Base-by-base conservation (phyloP, 53 echinoderm and acorn worm genomes). In the Echinometra lucunter region DNA sequence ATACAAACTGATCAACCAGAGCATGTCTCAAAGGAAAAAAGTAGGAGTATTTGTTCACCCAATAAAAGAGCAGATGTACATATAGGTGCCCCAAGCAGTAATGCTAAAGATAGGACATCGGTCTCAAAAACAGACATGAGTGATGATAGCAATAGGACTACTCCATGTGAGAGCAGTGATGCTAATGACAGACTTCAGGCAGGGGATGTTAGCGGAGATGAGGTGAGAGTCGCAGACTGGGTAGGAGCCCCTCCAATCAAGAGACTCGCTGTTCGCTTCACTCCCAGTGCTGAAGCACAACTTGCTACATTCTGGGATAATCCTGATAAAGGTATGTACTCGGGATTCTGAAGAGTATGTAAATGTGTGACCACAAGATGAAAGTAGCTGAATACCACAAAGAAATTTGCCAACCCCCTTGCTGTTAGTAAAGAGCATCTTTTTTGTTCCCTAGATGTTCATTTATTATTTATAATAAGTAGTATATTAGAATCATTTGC, bases 181-280 rank as follows among this genome's bases (percentile, higher is more conserved):
- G 69, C 25, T 56, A 10, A 44, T 37, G 44, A 66, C 44, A 42
- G 25, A 9, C 37, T 37, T 37, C 0, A 42, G 18, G 6, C 63
- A 47, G 66, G 37, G 23, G 40, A 27, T 17, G 6, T 17, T 45
- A 30, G 27, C 18, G 15, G 75, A 34, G 37, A 95, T 27, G 88
- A 58, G 87, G 96, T 98, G 34, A 94, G 74, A 88, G 97, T 97
- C 32, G 92, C 97, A 40, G 95, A 95, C 60, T 98, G 98, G 98
- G 97, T 98, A 56, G n/a, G 63, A 32, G 80, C 92, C 37, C 98
- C 98, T 55, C 98, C 98, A 45, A 95, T 97, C 32, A 82, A 57
- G 6, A 74, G 91, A 37, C 97, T 98, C 45, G 66, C 74, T 47
- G 97, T 97, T 32, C 44, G 97, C 93, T 97, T 98, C 74, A 97